A percentile compares a stretch with the other conserved stretches of the same genome.
These are phyloP conservation scores for Penaeus monodon DNA, from an alignment of 2,888 invertebrate species.

Conservation along the genomic window DNA sequence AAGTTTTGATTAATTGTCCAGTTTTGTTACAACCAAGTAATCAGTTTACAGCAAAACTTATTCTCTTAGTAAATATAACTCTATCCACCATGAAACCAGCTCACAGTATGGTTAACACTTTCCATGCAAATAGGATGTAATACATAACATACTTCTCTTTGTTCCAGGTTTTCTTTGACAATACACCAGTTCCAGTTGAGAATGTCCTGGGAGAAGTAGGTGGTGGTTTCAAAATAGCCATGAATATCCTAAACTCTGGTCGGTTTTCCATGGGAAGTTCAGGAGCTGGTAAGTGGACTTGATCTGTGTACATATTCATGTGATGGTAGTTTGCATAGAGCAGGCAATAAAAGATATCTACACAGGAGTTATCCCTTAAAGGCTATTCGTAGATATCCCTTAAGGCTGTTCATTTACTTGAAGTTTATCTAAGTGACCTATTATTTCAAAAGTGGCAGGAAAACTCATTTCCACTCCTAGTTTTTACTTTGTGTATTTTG, in stretches of 20 bases:
- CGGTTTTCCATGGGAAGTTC: slow-evolving; percentile 72
- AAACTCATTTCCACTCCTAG: neutral
- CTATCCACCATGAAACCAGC: neutral
- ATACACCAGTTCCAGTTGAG: slow-evolving; percentile 75
- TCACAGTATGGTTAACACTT: too few relatives aligned
- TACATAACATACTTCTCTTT: neutral
- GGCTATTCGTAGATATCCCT: neutral
- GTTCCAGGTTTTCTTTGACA: slow-evolving; percentile 74
- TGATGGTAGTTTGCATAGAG: too few relatives aligned
- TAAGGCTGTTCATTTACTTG: neutral
- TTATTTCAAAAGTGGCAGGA: neutral
- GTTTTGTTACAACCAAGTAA: too few relatives aligned
- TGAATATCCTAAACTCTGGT: slow-evolving; percentile 73
- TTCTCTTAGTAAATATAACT: neutral
- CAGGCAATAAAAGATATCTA: neutral
- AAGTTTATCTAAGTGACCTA: neutral
- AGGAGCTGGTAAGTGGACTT: slow-evolving; percentile 69
- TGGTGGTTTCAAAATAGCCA: slow-evolving; percentile 75
- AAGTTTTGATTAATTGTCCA: too few relatives aligned
- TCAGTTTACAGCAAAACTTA: neutral
- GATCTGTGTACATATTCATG: slow-evolving; percentile 18
- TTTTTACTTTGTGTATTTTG: neutral
- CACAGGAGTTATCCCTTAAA: neutral
- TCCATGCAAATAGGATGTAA: too few relatives aligned
- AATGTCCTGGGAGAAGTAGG: slow-evolving; percentile 77